Base-by-base conservation (phyloP, 2,797 vertebrate species). In the Leptatherina wallacei region DNA sequence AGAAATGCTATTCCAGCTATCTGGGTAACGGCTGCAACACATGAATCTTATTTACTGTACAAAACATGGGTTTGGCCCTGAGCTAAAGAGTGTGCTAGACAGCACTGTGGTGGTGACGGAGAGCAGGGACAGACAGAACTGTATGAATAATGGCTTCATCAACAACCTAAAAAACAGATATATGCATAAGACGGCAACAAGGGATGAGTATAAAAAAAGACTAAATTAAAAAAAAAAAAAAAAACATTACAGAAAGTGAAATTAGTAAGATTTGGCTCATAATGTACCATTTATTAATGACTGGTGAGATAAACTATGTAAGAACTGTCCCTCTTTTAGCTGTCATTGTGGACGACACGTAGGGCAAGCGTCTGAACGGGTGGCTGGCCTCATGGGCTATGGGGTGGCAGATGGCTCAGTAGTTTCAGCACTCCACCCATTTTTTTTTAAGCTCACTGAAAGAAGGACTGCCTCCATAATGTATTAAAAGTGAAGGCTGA, bases 341-440 rank as follows among this genome's bases (percentile, higher is more conserved):
- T 33, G 77, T 83, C 65, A 59, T 54, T 72, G 52, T 52, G 61
- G 73, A 73, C 2, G 13, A 66, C 40, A 42, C 1, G 35, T 59
- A 55, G 22, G 29, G 42, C 2, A 12, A 58, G 63, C 32, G 49
- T 84, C 74, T 54, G 61, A 72, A 49, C 22, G 29, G 76, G 69
- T 67, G 76, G 86, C 77, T 89, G 91, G 90, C 90, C 2, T 91
- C 88, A 75, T 54, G 62, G 78, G 71, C 77, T 62, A 55, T 65
- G 78, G 77, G 74, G 78, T 38, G 29, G 68, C 16, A 38, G 80
- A 80, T 86, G 90, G 90, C 93, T 93, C 92, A 94, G 93, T 92
- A 92, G 91, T 93, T 89, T 89, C 83, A 87, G 85, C 84, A 76
- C 77, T 80, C 79, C 82, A 65, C 65, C 74, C 72, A 4, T 36